Conservation (phyloP, 2,888 invertebrate genomes). For the Encarsia formosa region DNA sequence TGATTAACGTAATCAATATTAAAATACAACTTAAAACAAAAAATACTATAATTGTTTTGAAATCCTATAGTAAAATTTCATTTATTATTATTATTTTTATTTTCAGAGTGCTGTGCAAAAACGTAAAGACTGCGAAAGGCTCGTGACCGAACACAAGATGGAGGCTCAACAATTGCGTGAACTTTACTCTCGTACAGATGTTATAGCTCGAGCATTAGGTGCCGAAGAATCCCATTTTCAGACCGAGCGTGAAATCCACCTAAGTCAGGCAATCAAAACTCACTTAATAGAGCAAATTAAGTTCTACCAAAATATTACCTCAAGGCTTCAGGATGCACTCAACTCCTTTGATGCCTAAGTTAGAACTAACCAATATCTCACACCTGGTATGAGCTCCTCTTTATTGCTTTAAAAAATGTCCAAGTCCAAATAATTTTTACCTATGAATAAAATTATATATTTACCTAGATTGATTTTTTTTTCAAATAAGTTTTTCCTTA, state of each 20-base stretch:
- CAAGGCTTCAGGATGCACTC: conserved; percentile 64
- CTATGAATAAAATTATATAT: not conserved
- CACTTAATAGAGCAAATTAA: conserved; percentile 85
- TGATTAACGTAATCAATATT: no score
- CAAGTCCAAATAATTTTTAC: not conserved
- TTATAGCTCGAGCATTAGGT: conserved; percentile 86
- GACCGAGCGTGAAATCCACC: conserved; percentile 77
- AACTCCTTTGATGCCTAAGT: conserved; percentile 47
- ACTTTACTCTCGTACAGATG: conserved; percentile 79
- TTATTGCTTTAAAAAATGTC: not conserved
- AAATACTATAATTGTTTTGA: no score
- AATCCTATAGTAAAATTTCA: no score
- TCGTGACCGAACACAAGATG: conserved; percentile 78
- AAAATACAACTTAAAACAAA: no score
- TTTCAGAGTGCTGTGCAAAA: conserved; percentile 73
- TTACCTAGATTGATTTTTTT: not conserved
- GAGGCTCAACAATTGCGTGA: conserved; percentile 75
- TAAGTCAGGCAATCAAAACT: conserved; percentile 78
- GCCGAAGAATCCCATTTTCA: conserved; percentile 95
- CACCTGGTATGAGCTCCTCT: no score
- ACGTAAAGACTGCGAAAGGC: conserved; percentile 80
- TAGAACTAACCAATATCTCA: no score
- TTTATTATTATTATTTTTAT: no score
- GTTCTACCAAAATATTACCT: conserved; percentile 84
- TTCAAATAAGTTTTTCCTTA: no score